Percentiles rank a stretch among this genome's conserved stretches.
phyloP scores from a whole-genome alignment of 2,113 vertebrate genomes.

The Oreochromis niloticus region DNA sequence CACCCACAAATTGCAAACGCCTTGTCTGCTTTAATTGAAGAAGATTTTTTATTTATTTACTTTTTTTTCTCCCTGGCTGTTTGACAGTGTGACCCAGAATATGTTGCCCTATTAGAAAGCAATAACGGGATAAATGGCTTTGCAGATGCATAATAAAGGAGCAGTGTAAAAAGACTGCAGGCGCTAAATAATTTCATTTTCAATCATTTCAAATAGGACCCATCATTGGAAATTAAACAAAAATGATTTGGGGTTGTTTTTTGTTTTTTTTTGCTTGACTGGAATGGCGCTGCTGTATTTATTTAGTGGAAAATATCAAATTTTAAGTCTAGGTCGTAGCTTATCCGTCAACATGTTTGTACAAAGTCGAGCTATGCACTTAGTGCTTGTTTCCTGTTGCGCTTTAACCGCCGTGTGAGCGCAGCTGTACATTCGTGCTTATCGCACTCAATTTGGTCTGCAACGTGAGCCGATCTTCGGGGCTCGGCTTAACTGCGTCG shows the following conservation, averaged over 20 bases:
- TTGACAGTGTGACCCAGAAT: constrained; percentile 39
- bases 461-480: constrained; percentile 14
- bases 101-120: constrained; percentile 38
- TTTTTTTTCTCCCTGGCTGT: neutral
- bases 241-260: neutral
- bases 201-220: constrained; percentile 38
- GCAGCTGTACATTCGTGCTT: constrained; percentile 33
- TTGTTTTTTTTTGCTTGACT: neutral
- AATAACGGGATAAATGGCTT: constrained; percentile 40
- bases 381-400: constrained; percentile 13
- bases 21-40: constrained; percentile 7
- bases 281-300: neutral
- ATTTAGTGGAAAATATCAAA: neutral
- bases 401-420: neutral
- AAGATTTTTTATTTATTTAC: neutral
- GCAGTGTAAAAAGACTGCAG: constrained; percentile 5
- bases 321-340: neutral
- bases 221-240: constrained; percentile 28
- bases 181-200: constrained; percentile 35
- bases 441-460: constrained; percentile 24
- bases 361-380: neutral
- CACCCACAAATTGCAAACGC: neutral
- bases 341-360: neutral
- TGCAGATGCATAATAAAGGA: constrained; percentile 15
- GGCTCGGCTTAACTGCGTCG: neutral